These are phyloP conservation scores for Pocillopora verrucosa DNA, from an alignment of 64 coral and sea anemone genomes.

Conservation along the genomic window DNA sequence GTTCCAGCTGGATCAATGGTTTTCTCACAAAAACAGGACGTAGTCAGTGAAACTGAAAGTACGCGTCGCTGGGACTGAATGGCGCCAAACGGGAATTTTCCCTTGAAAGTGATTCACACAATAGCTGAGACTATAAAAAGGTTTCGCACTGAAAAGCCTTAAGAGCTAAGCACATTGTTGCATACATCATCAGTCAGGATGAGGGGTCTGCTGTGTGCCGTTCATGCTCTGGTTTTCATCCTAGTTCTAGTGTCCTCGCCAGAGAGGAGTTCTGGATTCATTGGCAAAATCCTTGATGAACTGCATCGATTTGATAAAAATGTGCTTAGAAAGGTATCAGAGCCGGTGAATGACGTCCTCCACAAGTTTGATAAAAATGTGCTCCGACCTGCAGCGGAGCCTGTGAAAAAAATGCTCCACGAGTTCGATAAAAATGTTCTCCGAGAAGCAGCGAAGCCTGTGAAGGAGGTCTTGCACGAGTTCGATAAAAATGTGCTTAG, in stretches of 20 bases:
- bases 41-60: no score
- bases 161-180: no score
- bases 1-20: no score
- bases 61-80: no score
- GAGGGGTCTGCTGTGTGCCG: not conserved
- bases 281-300: not conserved
- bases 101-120: not conserved
- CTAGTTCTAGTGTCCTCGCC: not conserved
- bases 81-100: not conserved
- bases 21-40: conserved; percentile 2
- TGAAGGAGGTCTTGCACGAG: conserved; percentile 59
- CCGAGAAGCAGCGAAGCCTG: conserved; percentile 30
- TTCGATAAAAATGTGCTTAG: conserved; percentile 44
- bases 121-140: no score
- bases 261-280: conserved; percentile 15
- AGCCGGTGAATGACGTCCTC: no score
- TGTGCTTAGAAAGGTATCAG: conserved; percentile 43
- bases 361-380: no score
- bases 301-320: conserved; percentile 54
- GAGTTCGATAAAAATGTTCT: conserved; percentile 37
- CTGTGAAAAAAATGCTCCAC: no score
- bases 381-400: no score
- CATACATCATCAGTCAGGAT: no score
- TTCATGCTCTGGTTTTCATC: conserved; percentile 3
- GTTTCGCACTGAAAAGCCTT: no score